Base-by-base conservation (phyloP, 2,113 vertebrate genomes). In the Phylloscopus trochilus region DNA sequence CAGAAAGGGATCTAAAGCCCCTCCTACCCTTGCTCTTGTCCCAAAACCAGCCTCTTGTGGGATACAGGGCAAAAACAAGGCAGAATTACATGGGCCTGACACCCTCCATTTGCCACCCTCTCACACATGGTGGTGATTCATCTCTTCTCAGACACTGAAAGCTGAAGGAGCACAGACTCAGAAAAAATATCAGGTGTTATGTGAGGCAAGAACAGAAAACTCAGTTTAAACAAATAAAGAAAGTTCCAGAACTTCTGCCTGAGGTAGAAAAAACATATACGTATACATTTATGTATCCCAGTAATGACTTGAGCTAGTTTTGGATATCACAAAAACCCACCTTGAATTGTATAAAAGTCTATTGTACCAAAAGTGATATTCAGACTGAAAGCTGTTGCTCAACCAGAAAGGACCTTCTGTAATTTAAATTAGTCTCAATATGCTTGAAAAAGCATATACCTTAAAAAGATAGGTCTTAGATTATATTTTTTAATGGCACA, bases 401-500 rank as follows among this genome's bases (percentile, higher is more conserved):
- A 90, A 55, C 52, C 56, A 75, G 78, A 83, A 93, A 79, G 52
- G 53, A 75, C 23, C 7, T 81, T 91, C 70, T 93, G 31, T 88
- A 78, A 91, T 92, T 88, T 93, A 96, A 93, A 94, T 93, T 55
- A 91, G 27, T 75, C 33, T 81, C 58, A 88, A 73, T 84, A 62
- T 44, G 39, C 49, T 72, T 85, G 67, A 69, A 89, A 89, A 86
- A 64, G 7, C 22, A 55, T 43, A 20, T 58, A 31, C 33, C 33
- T 66, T 51, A 13, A 59, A 84, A 83, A 68, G 35, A 17, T 46
- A 74, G 16, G 8, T 6, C 56, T 82, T 69, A 27, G 44, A 24
- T 56, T 66, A 31, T 90, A n/a, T 81, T 93, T 82, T 46, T 92
- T 74, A 83, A 67, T 72, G 39, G 7, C 39, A 35, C 15, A 83